These are phyloP conservation scores for Chondrosia reniformis DNA, from an alignment of 37 sponge, comb jelly and placozoan species.

Conservation along the genomic window DNA sequence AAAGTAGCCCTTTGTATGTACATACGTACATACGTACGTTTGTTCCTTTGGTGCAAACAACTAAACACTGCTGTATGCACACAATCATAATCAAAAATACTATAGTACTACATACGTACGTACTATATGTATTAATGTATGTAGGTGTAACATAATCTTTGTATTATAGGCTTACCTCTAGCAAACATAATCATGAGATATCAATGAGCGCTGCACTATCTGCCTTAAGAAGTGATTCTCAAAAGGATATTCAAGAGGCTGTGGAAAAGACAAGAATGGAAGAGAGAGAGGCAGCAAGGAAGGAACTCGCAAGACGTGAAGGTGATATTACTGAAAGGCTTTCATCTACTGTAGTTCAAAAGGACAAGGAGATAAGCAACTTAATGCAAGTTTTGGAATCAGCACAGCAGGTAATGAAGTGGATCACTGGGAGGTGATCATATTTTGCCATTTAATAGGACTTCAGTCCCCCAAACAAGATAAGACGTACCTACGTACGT, in stretches of 20 bases:
- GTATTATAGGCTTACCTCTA: neutral
- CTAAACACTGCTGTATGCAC: neutral
- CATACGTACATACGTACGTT: neutral
- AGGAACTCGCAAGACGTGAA: neutral
- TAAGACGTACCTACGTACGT: neutral
- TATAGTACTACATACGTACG: too few relatives aligned
- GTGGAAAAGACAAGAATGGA: neutral
- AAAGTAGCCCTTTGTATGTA: neutral
- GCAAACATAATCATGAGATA: constrained; percentile 4
- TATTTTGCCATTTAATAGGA: too few relatives aligned
- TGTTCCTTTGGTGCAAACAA: neutral
- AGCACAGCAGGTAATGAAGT: neutral
- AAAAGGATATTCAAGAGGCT: neutral
- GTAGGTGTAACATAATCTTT: neutral
- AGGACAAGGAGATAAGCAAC: neutral
- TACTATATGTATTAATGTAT: neutral
- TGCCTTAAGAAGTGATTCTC: neutral
- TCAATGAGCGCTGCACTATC: neutral
- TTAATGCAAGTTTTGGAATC: neutral
- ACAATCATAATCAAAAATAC: too few relatives aligned
- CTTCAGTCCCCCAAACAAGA: too few relatives aligned
- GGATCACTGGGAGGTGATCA: too few relatives aligned
- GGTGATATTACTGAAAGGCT: too few relatives aligned
- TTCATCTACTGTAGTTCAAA: neutral
- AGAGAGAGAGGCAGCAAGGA: neutral